phyloP scores from a whole-genome alignment of 2,888 invertebrate species.

The Didymodactylos carnosus region DNA sequence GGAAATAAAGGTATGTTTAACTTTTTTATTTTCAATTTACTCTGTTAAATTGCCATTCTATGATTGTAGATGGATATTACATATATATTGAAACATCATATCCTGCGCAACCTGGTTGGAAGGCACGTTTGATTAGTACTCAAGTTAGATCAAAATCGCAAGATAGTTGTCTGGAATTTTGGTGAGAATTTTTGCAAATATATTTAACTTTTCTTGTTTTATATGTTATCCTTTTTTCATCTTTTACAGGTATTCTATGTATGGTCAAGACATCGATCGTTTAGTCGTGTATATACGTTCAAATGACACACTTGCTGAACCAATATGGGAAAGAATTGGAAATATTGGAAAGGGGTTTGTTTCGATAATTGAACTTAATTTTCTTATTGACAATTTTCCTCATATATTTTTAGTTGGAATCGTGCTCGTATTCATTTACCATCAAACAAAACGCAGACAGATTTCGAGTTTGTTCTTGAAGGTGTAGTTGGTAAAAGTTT shows the following conservation, averaged over 20 bases:
- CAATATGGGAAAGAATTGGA: slow-evolving; percentile 19
- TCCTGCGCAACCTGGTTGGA: slow-evolving; percentile 19
- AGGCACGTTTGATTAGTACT: slow-evolving; percentile 22
- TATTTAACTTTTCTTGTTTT: neutral
- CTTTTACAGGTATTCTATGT: neutral
- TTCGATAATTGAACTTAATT: too few relatives aligned
- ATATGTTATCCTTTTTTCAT: neutral
- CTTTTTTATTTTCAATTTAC: neutral
- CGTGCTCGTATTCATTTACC: too few relatives aligned
- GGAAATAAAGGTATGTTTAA: slow-evolving; percentile 15
- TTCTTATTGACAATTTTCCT: too few relatives aligned
- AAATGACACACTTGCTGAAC: slow-evolving; percentile 18
- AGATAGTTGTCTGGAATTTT: too few relatives aligned
- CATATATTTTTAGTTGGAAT: too few relatives aligned
- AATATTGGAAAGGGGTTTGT: slow-evolving; percentile 19
- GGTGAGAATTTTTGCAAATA: too few relatives aligned
- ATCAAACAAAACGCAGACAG: too few relatives aligned
- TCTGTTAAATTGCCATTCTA: too few relatives aligned
- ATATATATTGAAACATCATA: slow-evolving; percentile 22
- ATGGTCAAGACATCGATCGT: neutral
- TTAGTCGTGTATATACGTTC: slow-evolving; percentile 12
- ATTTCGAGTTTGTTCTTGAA: too few relatives aligned
- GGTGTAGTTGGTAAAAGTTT: slow-evolving; percentile 21
- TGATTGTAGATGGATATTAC: slow-evolving; percentile 19
- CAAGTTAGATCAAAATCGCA: too few relatives aligned